A percentile compares a stretch with the other conserved stretches of the same genome.
phyloP scores from a whole-genome alignment of 2,888 invertebrate genomes.

The Lymantria monacha region DNA sequence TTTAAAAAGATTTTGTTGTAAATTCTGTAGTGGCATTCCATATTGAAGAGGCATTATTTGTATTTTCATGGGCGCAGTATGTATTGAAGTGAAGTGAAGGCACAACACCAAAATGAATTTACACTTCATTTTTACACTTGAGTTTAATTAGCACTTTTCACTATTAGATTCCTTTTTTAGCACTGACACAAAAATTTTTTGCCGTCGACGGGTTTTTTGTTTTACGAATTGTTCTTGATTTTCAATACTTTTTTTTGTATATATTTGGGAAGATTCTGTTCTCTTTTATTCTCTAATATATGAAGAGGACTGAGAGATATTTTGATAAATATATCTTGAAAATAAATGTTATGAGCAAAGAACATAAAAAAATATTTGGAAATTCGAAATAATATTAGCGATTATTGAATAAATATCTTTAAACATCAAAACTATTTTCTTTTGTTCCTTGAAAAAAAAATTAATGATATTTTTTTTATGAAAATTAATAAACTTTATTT shows the following conservation, averaged over 20 bases:
- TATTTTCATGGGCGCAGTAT: slow-evolving; percentile 48
- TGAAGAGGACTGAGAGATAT: slow-evolving; percentile 12
- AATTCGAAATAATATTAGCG: no score
- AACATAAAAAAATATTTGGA: no score
- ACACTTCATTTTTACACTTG: slow-evolving; percentile 26
- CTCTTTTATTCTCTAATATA: slow-evolving; percentile 12
- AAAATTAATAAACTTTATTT: not conserved
- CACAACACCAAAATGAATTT: slow-evolving; percentile 31
- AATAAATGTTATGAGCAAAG: no score
- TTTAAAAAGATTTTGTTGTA: slow-evolving; percentile 36
- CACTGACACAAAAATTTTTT: no score
- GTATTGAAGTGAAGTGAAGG: slow-evolving; percentile 32
- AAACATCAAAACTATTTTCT: no score
- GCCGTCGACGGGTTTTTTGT: no score
- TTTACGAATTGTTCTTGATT: no score
- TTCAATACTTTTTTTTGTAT: no score
- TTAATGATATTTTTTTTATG: not conserved
- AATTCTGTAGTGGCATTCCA: slow-evolving; percentile 29
- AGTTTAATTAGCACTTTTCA: not conserved
- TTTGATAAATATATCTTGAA: not conserved
- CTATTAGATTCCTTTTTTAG: not conserved
- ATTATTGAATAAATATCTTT: no score
- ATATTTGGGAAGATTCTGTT: no score
- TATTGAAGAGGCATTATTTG: slow-evolving; percentile 35
- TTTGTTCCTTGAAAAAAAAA: not conserved